A percentile compares a stretch with the other conserved stretches of the same genome.
Evolutionary conservation across 2,113 vertebrate genomes (phyloP).

Genomic region (Gallinago jamesoni): DNA sequence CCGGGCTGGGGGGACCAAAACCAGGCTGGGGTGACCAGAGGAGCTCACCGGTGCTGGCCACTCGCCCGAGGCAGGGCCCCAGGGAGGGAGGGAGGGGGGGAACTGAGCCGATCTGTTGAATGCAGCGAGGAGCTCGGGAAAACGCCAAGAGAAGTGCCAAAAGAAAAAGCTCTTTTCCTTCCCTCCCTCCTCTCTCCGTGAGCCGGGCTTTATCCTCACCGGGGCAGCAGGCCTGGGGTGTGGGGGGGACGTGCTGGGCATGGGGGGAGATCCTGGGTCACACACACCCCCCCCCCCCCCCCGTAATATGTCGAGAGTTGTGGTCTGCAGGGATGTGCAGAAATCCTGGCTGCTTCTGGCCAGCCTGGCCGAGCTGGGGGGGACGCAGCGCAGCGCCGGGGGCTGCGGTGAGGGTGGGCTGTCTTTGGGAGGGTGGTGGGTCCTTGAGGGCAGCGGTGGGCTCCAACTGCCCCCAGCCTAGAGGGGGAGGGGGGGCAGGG

Average conservation of each 20-base stretch:
- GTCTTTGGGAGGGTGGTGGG: neutral
- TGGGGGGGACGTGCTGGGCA: neutral
- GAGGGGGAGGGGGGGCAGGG: neutral
- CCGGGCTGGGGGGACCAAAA: neutral
- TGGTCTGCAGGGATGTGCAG: neutral
- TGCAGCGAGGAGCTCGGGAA: neutral
- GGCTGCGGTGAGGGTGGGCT: fast-evolving
- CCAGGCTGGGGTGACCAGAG: neutral
- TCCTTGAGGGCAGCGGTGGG: fast-evolving
- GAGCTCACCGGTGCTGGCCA: fast-evolving
- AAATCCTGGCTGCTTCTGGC: neutral
- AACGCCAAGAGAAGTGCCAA: neutral
- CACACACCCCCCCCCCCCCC: too few relatives aligned
- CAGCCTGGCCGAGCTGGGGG: neutral
- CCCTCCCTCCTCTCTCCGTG: neutral
- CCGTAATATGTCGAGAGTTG: fast-evolving
- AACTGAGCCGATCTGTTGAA: constrained; percentile 12
- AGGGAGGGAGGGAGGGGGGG: neutral
- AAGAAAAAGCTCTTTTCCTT: neutral
- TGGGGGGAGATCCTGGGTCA: fast-evolving
- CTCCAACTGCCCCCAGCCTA: neutral
- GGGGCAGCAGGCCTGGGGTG: neutral
- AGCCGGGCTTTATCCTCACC: neutral
- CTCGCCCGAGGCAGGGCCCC: neutral
- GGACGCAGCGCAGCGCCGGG: neutral